Evolutionary conservation across 2,888 invertebrate species (phyloP), one percentile per base, ranked within the genome.

Genomic region (Lumbricus terrestris): DNA sequence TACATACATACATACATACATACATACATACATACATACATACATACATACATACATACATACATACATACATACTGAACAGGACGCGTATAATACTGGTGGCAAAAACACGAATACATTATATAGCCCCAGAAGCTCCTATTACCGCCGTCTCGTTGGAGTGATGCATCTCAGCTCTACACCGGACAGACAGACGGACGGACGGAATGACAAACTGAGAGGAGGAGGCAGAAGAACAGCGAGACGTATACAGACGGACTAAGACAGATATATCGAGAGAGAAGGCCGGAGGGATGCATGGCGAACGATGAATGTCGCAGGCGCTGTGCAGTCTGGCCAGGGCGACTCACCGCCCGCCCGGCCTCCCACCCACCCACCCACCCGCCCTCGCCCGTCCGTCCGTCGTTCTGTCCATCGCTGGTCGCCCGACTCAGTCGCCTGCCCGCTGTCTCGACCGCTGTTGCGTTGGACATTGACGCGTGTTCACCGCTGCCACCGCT

Each of bases 1-100:
- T 89, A 89, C 69, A 89, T 54, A 82, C 38, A 54, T 89, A 89
- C 69, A 82, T 89, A 89, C 69, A 89, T 89, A 89, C 34, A 47
- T 88, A 88, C 35, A 88, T 88, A 88, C 35, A 88, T 88, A 88
- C 35, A 88, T 88, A 34, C 35, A 88, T 88, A 34, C 35, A 40
- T 88, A 88, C 35, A 54, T 82, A 35, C 47, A 88, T 29, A 23
- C 33, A 82, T 34, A 82, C 29, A 16, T 34, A 82, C 82, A 82
- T 34, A 82, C 34, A 82, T 82, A 82, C 34, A 82, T 82, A 82
- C 34, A 82, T 82, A 82, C 34, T 13, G 15, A 13, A 42, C 42
- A 42, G 16, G 18, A 42, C 18, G 15, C 42, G 15, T 42, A 13
- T 18, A 42, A 13, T 18, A 42, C 6, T 16, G 13, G 2, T 42